Evolutionary conservation across 1,140 invertebrate genomes (phyloP).

Genomic region (Meloidogyne chitwoodi): DNA sequence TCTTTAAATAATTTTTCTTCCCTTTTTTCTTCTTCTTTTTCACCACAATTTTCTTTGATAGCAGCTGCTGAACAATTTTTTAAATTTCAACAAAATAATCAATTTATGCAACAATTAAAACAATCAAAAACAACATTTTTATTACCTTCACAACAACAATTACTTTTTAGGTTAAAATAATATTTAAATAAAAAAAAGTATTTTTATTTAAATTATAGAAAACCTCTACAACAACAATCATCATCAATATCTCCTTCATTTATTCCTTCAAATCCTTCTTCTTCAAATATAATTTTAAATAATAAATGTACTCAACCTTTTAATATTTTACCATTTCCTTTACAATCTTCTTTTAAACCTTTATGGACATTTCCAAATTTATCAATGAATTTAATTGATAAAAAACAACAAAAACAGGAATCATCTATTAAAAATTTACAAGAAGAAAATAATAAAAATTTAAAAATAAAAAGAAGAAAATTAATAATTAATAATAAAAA

Average conservation of each 20-base stretch:
- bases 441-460: not conserved
- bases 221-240: not conserved
- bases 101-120: not conserved
- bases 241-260: not conserved
- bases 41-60: not conserved
- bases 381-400: not conserved
- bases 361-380: not conserved
- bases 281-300: not conserved
- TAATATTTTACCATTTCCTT: not conserved
- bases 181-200: not conserved
- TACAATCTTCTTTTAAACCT: not conserved
- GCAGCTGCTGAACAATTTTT: not conserved
- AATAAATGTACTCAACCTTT: not conserved
- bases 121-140: not conserved
- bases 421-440: not conserved
- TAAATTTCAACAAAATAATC: not conserved
- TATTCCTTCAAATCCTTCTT: not conserved
- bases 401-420: not conserved
- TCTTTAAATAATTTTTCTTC: not conserved
- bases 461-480: conserved; percentile 1
- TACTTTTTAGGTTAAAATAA: not conserved
- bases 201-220: not conserved
- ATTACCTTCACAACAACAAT: not conserved
- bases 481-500: not conserved
- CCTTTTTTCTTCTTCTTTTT: not conserved